Conservation (phyloP, 2,888 invertebrate species). For the Fragum whitleyi region DNA sequence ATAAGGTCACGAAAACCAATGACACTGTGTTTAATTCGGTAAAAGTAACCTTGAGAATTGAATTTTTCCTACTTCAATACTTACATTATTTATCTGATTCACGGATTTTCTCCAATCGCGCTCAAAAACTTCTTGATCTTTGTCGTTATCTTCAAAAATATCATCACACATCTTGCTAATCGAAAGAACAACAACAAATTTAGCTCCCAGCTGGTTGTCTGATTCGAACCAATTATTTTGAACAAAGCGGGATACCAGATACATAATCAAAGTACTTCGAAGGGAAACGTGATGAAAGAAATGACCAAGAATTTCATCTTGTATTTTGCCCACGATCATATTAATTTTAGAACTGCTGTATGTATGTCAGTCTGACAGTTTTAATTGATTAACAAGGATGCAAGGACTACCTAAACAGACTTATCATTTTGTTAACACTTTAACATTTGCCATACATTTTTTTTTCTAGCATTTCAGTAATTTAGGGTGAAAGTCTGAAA, state of each 20-base stretch:
- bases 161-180: slow-evolving; percentile 50
- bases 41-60: too few species aligned
- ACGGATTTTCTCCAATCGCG: slow-evolving; percentile 38
- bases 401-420: too few species aligned
- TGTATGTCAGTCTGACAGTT: too few species aligned
- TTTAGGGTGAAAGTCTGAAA: too few species aligned
- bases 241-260: not conserved
- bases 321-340: slow-evolving; percentile 69
- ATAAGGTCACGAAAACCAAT: not conserved
- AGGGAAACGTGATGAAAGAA: not conserved
- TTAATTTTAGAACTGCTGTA: slow-evolving; percentile 68
- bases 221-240: not conserved
- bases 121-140: slow-evolving; percentile 18
- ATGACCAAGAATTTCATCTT: slow-evolving; percentile 50
- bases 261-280: not conserved
- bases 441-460: too few species aligned
- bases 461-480: too few species aligned
- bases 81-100: slow-evolving; percentile 37
- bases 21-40: not conserved
- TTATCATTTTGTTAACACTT: too few species aligned
- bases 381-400: too few species aligned
- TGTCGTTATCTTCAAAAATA: slow-evolving; percentile 37
- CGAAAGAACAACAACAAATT: not conserved
- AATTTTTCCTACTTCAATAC: not conserved
- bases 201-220: not conserved